Conservation (phyloP, 1,140 invertebrate species). For the Hestina assimilis region DNA sequence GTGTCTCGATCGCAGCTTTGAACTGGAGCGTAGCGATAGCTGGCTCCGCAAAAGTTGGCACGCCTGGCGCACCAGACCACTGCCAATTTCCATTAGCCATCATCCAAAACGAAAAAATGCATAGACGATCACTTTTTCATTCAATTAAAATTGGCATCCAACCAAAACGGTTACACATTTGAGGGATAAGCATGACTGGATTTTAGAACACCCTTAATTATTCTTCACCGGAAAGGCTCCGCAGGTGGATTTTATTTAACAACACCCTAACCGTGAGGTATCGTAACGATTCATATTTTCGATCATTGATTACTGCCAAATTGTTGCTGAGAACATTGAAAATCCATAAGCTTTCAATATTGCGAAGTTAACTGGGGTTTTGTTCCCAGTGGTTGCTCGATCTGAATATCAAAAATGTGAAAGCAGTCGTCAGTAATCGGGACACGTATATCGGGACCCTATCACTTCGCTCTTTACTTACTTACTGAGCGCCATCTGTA, state of each 20-base stretch:
- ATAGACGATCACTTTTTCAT: slow-evolving; percentile 77
- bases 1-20: slow-evolving; percentile 62
- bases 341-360: slow-evolving; percentile 78
- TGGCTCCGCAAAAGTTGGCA: slow-evolving; percentile 76
- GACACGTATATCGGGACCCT: slow-evolving; percentile 75
- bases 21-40: slow-evolving; percentile 71
- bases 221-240: slow-evolving; percentile 15
- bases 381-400: slow-evolving; percentile 67
- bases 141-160: slow-evolving; percentile 76
- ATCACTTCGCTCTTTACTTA: slow-evolving; percentile 76
- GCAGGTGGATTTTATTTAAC: slow-evolving; percentile 33
- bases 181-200: slow-evolving; percentile 38
- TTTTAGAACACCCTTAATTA: slow-evolving; percentile 39
- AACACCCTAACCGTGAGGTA: slow-evolving; percentile 10
- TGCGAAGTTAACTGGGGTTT: slow-evolving; percentile 70
- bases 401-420: slow-evolving; percentile 78
- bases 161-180: slow-evolving; percentile 67
- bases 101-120: slow-evolving; percentile 77
- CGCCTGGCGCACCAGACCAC: slow-evolving; percentile 62
- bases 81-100: slow-evolving; percentile 78
- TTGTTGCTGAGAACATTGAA: slow-evolving; percentile 68
- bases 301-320: slow-evolving; percentile 51
- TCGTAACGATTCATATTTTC: slow-evolving; percentile 28
- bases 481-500: slow-evolving; percentile 71
- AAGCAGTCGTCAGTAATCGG: slow-evolving; percentile 70